phyloP scores from a whole-genome alignment of 2,888 invertebrate species.

The Meiosimyza platycephala region DNA sequence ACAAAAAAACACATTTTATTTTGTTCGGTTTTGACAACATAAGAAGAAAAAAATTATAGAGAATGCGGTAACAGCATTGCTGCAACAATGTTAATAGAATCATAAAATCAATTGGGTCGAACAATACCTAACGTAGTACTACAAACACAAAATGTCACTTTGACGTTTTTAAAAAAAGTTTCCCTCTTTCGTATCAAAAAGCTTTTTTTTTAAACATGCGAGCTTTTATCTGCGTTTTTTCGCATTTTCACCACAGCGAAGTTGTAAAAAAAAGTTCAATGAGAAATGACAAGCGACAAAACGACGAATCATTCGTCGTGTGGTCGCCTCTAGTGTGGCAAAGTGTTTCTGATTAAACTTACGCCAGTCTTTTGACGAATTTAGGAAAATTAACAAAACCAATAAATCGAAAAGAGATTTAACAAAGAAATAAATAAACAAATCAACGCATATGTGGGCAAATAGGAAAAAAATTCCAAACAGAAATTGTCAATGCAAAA shows the following conservation, averaged over 20 bases:
- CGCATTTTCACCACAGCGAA: slow-evolving; percentile 25
- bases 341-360: slow-evolving; percentile 31
- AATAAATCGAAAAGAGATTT: slow-evolving; percentile 2
- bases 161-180: no score
- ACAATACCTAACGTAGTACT: no score
- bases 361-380: slow-evolving; percentile 44
- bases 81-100: no score
- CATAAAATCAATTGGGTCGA: no score
- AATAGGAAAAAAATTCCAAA: slow-evolving; percentile 13
- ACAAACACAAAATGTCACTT: no score
- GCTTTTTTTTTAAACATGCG: not conserved
- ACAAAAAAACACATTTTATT: no score
- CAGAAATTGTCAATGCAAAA: slow-evolving; percentile 14
- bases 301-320: slow-evolving; percentile 17
- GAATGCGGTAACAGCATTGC: no score
- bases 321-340: slow-evolving; percentile 13
- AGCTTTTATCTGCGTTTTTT: slow-evolving; percentile 34
- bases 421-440: slow-evolving; percentile 16
- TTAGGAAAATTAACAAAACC: slow-evolving; percentile 43
- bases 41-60: no score
- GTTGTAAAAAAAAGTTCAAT: not conserved
- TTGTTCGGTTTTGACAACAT: no score
- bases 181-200: no score
- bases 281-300: not conserved
- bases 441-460: not conserved